Percentiles rank a stretch among this genome's conserved stretches.
These are phyloP conservation scores for Labeo calbasu DNA, from an alignment of 2,797 vertebrate genomes.

Conservation along the genomic window DNA sequence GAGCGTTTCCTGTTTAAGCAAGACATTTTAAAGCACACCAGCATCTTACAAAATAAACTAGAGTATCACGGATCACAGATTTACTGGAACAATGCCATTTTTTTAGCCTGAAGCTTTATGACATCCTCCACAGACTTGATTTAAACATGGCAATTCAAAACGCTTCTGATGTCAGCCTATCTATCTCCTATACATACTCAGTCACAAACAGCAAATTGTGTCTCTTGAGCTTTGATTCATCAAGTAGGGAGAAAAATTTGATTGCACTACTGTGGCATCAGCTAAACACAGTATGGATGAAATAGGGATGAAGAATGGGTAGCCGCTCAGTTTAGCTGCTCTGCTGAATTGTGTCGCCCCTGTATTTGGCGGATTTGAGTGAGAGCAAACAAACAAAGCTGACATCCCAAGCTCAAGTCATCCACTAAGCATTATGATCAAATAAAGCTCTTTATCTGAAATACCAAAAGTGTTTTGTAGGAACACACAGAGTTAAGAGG, in stretches of 20 bases:
- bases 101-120: neutral
- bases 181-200: neutral
- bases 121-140: neutral
- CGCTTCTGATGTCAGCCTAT: neutral
- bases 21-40: neutral
- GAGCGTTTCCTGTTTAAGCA: neutral
- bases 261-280: neutral
- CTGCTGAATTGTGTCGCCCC: slow-evolving; percentile 12
- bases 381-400: slow-evolving; percentile 35
- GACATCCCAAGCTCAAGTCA: slow-evolving; percentile 19
- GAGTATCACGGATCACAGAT: neutral
- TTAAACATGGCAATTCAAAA: slow-evolving; percentile 14
- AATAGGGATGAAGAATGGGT: slow-evolving; percentile 6
- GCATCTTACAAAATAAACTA: slow-evolving; percentile 1
- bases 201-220: slow-evolving; percentile 4
- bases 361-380: slow-evolving; percentile 22
- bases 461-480: slow-evolving; percentile 22
- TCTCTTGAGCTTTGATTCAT: neutral
- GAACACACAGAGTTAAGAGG: slow-evolving; percentile 15
- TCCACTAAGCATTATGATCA: slow-evolving; percentile 15
- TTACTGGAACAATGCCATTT: neutral
- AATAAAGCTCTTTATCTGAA: slow-evolving; percentile 42
- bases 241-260: neutral
- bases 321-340: neutral
- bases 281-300: neutral